A percentile compares a stretch with the other conserved stretches of the same genome.
These are phyloP conservation scores for Tipula helvola DNA, from an alignment of 2,888 invertebrate species.

Conservation along the genomic window DNA sequence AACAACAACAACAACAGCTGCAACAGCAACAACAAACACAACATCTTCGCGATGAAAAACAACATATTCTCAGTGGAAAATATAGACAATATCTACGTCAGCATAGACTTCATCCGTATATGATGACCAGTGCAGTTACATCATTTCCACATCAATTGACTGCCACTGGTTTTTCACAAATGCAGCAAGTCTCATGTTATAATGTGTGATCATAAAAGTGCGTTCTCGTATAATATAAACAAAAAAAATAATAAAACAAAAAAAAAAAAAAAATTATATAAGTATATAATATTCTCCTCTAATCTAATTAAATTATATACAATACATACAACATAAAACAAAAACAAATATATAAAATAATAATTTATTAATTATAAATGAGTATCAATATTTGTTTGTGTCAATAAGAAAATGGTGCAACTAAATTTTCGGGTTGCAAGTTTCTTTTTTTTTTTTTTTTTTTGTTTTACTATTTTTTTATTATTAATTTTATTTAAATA, in stretches of 20 bases:
- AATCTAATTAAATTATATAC: background rate
- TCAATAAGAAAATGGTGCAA: constrained; percentile 13
- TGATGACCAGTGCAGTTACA: constrained; percentile 38
- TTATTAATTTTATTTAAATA: background rate
- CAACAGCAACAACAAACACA: constrained; percentile 9
- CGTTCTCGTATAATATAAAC: background rate
- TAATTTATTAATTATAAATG: constrained; percentile 8
- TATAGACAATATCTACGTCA: constrained; percentile 45
- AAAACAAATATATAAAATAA: constrained; percentile 10
- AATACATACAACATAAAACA: background rate
- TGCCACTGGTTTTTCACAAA: constrained; percentile 37
- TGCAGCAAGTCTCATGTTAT: constrained; percentile 45
- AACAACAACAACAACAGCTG: constrained; percentile 12
- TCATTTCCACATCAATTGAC: constrained; percentile 39
- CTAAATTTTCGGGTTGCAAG: background rate
- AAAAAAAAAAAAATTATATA: background rate
- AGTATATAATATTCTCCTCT: background rate
- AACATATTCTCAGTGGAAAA: constrained; percentile 39
- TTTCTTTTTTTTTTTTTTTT: constrained; percentile 19
- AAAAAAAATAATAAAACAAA: background rate
- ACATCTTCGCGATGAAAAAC: constrained; percentile 12
- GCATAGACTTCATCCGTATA: constrained; percentile 45
- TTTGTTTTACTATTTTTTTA: constrained; percentile 10
- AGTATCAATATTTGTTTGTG: constrained; percentile 13
- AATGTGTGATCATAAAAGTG: constrained; percentile 41